Conservation (phyloP, 2,797 vertebrate genomes). For the Anomalospiza imberbis region DNA sequence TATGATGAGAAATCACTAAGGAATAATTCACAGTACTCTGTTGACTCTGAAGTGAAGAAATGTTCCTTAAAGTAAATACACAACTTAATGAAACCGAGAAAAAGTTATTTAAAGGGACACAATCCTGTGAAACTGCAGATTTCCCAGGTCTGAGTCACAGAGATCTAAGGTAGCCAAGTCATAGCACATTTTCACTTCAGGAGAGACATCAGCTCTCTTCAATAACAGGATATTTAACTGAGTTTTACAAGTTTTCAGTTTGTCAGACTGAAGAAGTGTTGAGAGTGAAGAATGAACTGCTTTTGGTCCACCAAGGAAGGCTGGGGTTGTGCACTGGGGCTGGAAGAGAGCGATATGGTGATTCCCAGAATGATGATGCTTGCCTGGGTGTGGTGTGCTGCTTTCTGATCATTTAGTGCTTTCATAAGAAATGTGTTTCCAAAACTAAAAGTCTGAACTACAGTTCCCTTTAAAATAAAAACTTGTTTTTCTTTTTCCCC, state of each 20-base stretch:
- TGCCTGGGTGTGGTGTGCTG: background rate
- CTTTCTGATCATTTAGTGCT: background rate
- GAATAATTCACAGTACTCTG: slow-evolving; percentile 40
- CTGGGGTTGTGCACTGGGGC: background rate
- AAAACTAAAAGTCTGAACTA: background rate
- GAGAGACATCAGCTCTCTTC: background rate
- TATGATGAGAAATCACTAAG: background rate
- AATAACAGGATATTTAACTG: background rate
- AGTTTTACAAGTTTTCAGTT: background rate
- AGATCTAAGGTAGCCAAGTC: background rate
- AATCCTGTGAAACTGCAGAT: background rate
- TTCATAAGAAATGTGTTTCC: background rate
- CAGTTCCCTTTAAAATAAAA: background rate
- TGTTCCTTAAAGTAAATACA: slow-evolving; percentile 72
- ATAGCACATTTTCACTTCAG: background rate
- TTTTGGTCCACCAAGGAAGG: background rate
- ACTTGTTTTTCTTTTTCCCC: background rate
- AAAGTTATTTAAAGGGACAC: slow-evolving; percentile 62
- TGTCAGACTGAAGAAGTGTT: background rate
- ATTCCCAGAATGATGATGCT: background rate
- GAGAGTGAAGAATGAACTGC: background rate
- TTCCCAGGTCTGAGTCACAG: background rate
- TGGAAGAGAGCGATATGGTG: background rate
- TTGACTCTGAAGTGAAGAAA: slow-evolving; percentile 68
- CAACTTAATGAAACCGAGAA: slow-evolving; percentile 69